These are phyloP conservation scores for Endomychus coccineus DNA, from an alignment of 2,888 invertebrate species.

Conservation along the genomic window DNA sequence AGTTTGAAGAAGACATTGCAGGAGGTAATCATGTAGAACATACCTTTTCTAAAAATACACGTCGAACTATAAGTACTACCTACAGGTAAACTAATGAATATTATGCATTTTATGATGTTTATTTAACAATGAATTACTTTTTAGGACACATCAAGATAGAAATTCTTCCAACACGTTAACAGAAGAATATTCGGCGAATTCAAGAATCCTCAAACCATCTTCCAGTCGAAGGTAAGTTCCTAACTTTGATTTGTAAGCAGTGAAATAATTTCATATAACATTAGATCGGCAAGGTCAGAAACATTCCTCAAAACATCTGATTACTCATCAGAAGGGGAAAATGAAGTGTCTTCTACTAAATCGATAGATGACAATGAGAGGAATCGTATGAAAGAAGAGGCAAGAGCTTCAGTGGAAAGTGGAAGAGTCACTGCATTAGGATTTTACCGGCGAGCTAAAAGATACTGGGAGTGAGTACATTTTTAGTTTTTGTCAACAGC, in stretches of 20 bases:
- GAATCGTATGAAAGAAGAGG: slow-evolving; percentile 45
- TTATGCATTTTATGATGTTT: neutral
- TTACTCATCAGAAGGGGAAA: slow-evolving; percentile 54
- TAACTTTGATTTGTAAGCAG: too few species aligned
- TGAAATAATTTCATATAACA: too few species aligned
- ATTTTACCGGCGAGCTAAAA: slow-evolving; percentile 68
- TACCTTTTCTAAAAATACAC: slow-evolving; percentile 27
- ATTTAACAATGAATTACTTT: neutral
- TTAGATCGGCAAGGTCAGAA: too few species aligned
- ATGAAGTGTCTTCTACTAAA: slow-evolving; percentile 45
- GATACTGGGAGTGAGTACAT: slow-evolving; percentile 75
- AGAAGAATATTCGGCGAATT: slow-evolving; percentile 9
- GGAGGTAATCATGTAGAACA: slow-evolving; percentile 36
- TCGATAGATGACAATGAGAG: slow-evolving; percentile 45
- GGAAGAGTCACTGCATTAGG: slow-evolving; percentile 60
- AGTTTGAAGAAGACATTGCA: slow-evolving; percentile 49
- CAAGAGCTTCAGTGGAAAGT: slow-evolving; percentile 47
- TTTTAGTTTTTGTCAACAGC: too few species aligned
- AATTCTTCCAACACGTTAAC: slow-evolving; percentile 3
- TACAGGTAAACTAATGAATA: slow-evolving; percentile 50
- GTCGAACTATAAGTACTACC: slow-evolving; percentile 43
- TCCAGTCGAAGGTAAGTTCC: slow-evolving; percentile 5
- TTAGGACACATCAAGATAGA: slow-evolving; percentile 7
- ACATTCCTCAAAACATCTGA: slow-evolving; percentile 51
- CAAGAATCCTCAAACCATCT: slow-evolving; percentile 8